Evolutionary conservation across 2,113 vertebrate genomes (phyloP), one percentile per base, ranked within the genome.

Genomic region (Dendropsophus ebraccatus): DNA sequence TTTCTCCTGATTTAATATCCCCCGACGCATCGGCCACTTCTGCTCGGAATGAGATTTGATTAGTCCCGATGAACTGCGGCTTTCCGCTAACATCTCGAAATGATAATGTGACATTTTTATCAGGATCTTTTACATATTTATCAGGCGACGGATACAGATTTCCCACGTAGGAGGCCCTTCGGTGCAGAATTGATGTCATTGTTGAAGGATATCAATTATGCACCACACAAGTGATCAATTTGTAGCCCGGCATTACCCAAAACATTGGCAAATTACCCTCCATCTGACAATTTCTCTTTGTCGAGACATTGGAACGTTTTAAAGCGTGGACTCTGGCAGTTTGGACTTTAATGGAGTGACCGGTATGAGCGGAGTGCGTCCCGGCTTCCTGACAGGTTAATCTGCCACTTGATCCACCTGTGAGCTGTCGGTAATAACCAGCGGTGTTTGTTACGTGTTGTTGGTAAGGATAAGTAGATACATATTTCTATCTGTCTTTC

Each of bases 131-230:
- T 85, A 78, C 74, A 77, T 85, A 78, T 85, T 85, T 85, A 77
- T 78, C 41, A 77, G 74, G 45, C 28, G 32, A 65, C 62, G 47
- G 65, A 28, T 32, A 21, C 58, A 60, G 52, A 14, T 13, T 47
- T 81, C 37, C 21, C 14, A 25, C 60, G 9, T 58, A 45, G n/a
- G 21, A 19, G 69, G 41, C 21, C 30, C 50, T 52, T 77, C 50
- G 45, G 41, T 67, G 74, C 72, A 28, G 50, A 62, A 56, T 62
- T 32, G 73, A 37, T 78, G 60, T 35, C 83, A 49, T 77, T 69
- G 70, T 77, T 67, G 54, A 37, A 86, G 49, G 60, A 70, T 85
- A 78, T 85, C 62, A 86, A 70, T 86, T 86, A 79, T 86, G 28
- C 45, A 80, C 69, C 49, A 41, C 47, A 79, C 35, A 56, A 79